Evolutionary conservation across 2,113 vertebrate species (phyloP).

Genomic region (Apodemus speciosus): DNA sequence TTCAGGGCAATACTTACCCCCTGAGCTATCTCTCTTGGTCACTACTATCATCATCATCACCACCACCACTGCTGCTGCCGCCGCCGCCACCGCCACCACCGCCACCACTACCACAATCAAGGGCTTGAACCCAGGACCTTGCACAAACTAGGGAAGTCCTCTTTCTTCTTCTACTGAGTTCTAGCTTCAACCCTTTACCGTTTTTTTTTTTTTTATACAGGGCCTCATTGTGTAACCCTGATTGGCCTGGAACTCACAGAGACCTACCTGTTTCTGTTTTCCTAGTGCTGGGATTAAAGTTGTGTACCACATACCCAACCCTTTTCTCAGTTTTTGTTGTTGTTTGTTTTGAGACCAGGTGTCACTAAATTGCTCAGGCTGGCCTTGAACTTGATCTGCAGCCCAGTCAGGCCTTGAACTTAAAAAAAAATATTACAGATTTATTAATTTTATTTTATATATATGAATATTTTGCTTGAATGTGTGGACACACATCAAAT

Average conservation of each 20-base stretch:
- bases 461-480: background rate
- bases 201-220: background rate
- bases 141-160: background rate
- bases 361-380: background rate
- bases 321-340: background rate
- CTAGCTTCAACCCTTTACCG: too few relatives aligned
- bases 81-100: background rate
- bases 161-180: background rate
- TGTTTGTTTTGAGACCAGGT: background rate
- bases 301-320: too few relatives aligned
- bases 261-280: background rate
- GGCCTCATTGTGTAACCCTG: background rate
- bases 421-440: background rate
- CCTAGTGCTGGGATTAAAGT: background rate
- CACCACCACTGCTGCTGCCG: too few relatives aligned
- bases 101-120: background rate
- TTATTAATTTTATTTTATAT: background rate
- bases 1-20: background rate
- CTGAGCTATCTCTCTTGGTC: background rate
- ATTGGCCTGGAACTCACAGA: background rate
- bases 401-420: background rate
- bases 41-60: background rate
- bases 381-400: background rate
- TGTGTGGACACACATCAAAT: background rate
- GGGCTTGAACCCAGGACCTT: background rate